Percentiles rank a stretch among this genome's conserved stretches.
These are phyloP conservation scores for Musca vetustissima DNA, from an alignment of 1,140 invertebrate species.

Conservation along the genomic window DNA sequence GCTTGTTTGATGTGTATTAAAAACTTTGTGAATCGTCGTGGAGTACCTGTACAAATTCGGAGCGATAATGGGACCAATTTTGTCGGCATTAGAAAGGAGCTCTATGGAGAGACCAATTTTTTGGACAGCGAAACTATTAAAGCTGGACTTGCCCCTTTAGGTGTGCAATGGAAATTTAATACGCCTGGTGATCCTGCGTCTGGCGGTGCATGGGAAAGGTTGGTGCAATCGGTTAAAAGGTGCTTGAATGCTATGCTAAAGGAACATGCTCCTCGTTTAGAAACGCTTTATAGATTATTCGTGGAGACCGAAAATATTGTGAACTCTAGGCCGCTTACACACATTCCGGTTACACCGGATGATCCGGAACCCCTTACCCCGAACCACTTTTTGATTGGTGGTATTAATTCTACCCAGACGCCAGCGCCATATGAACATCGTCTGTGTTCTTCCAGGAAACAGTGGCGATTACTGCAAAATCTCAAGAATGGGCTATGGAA, in stretches of 20 bases:
- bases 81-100: slow-evolving; percentile 27
- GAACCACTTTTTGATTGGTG: background rate
- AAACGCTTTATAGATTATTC: slow-evolving; percentile 34
- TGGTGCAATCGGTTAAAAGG: slow-evolving; percentile 19
- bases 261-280: slow-evolving; percentile 31
- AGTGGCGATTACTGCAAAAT: slow-evolving; percentile 21
- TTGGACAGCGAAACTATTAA: background rate
- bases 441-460: slow-evolving; percentile 13
- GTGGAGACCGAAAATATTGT: slow-evolving; percentile 36
- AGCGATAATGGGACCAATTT: slow-evolving; percentile 43
- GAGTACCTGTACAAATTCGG: slow-evolving; percentile 29
- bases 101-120: background rate
- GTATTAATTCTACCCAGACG: background rate
- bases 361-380: slow-evolving; percentile 31
- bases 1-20: slow-evolving; percentile 49
- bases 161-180: slow-evolving; percentile 27
- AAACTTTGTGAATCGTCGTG: slow-evolving; percentile 46
- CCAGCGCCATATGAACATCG: background rate
- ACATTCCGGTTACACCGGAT: slow-evolving; percentile 36
- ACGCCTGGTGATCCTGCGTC: slow-evolving; percentile 17
- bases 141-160: background rate
- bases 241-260: slow-evolving; percentile 17
- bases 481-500: slow-evolving; percentile 26
- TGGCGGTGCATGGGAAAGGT: slow-evolving; percentile 38
- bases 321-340: slow-evolving; percentile 35